phyloP scores from a whole-genome alignment of 2,113 vertebrate genomes.

The Notiomystis cincta region DNA sequence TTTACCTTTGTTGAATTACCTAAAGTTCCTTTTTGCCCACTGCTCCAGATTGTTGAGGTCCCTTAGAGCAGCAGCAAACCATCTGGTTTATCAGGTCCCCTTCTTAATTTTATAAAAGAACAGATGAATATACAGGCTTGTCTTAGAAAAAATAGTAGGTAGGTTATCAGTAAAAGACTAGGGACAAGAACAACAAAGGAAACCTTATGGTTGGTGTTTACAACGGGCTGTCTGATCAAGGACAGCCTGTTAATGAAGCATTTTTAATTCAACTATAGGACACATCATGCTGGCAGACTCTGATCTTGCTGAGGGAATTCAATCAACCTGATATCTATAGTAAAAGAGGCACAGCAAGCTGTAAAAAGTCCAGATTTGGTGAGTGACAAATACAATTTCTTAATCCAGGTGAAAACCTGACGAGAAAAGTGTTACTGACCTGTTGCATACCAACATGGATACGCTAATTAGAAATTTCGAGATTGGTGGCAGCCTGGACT shows the following conservation, averaged over 20 bases:
- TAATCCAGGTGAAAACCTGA: background rate
- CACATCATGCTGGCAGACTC: background rate
- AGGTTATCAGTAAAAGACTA: background rate
- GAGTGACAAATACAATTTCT: background rate
- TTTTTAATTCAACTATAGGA: background rate
- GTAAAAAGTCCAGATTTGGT: background rate
- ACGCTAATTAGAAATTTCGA: background rate
- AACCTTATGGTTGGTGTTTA: background rate
- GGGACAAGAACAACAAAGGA: background rate
- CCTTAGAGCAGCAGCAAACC: background rate
- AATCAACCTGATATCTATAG: background rate
- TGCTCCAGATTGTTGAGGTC: background rate
- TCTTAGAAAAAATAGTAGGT: background rate
- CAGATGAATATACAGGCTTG: background rate
- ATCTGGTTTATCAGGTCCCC: background rate
- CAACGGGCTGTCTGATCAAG: background rate
- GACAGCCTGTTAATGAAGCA: accelerated
- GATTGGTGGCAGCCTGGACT: background rate
- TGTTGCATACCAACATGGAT: background rate
- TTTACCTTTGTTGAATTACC: background rate
- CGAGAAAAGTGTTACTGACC: background rate
- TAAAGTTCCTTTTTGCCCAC: background rate
- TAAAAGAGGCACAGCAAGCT: background rate
- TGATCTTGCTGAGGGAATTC: background rate
- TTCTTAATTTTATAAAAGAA: background rate